Base-by-base conservation (phyloP, 1,140 invertebrate species). In the Calephelis nemesis region DNA sequence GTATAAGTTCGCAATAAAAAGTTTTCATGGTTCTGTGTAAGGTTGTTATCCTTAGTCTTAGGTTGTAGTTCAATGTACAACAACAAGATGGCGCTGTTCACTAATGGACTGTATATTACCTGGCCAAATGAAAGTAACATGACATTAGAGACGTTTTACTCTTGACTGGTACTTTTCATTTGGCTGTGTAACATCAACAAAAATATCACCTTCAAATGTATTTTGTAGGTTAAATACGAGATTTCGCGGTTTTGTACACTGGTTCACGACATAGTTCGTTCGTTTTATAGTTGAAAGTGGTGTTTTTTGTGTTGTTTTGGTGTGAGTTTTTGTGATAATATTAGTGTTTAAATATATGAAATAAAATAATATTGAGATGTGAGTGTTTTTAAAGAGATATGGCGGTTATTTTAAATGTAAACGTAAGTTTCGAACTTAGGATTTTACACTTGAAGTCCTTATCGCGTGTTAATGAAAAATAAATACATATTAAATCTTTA, bases 121-220 rank as follows among this genome's bases (percentile, higher is more conserved):
- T 82, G 76, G 72, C 83, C 71, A 71, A 87, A 83, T 86, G 81
- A 72, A 82, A 69, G 66, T 70, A 74, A 67, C 62, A 11, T 65
- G 49, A 67, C 63, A 49, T 54, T 49, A 54, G 49, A 13, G 69
- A 13, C 42, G 63, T 64, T 69, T 67, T 63, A 71, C 68, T 72
- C 74, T 74, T 65, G 42, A 40, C 39, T 60, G 70, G 12, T 49
- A 67, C 62, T 76, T 63, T 54, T 40, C 67, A 77, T 67, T 19
- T 69, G 72, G 73, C 65, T 78, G 83, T 65, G 71, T 86, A 77
- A 89, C 90, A 91, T 90, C 87, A 91, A 91, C 89, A 91, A 88
- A 88, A 89, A 88, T 91, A 91, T 91, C 89, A 91, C 89, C 89
- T 91, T 91, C 89, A 91, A 88, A 88, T 77, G 84, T 87, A 87